phyloP scores from a whole-genome alignment of 2,113 vertebrate species.

The Apaloderma vittatum region DNA sequence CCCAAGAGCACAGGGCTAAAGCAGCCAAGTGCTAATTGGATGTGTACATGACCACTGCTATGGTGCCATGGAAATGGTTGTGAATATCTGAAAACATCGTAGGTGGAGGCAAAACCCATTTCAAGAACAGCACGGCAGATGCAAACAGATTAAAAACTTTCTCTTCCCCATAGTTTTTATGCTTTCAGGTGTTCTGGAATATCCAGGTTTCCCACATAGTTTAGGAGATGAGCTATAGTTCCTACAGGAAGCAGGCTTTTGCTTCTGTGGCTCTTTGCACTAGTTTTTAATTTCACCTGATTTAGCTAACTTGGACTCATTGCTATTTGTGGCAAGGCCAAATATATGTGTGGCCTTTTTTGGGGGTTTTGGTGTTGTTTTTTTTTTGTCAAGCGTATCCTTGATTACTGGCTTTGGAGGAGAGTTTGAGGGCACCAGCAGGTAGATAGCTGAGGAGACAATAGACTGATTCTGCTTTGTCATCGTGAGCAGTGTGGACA shows the following conservation, averaged over 20 bases:
- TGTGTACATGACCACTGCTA: neutral
- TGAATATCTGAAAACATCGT: neutral
- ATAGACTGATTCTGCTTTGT: conserved; percentile 51
- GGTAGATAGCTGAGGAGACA: neutral
- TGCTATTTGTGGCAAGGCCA: neutral
- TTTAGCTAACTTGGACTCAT: neutral
- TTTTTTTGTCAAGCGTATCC: neutral
- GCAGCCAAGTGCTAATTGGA: neutral
- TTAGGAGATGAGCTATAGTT: neutral
- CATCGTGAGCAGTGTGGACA: neutral
- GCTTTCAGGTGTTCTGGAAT: neutral
- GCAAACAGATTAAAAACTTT: neutral
- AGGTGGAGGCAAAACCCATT: neutral
- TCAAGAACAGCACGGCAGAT: neutral
- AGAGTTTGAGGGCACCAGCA: neutral
- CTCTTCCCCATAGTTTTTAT: neutral
- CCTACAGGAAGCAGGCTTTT: neutral
- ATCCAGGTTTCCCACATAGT: neutral
- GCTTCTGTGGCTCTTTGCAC: neutral
- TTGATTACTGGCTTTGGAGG: conserved; percentile 27
- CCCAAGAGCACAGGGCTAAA: neutral
- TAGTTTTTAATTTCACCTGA: neutral
- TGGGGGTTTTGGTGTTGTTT: neutral
- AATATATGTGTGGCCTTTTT: too few relatives aligned
- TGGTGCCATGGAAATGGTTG: neutral